Base-by-base conservation (phyloP, 2,888 invertebrate genomes). In the Zhuqinia jingwanae region DNA sequence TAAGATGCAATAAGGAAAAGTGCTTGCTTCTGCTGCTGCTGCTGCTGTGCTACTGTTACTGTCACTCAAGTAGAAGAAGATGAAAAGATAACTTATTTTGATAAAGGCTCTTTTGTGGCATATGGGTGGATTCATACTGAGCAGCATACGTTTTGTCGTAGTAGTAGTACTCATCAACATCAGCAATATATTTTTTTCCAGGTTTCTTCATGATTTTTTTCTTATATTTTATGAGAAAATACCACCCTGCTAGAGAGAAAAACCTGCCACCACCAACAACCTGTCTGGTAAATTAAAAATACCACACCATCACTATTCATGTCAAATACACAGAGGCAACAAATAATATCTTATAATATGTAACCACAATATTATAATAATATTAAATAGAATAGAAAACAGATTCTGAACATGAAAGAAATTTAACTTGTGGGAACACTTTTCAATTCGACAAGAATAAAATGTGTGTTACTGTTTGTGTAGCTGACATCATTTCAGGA, bases 211-310 rank as follows among this genome's bases (percentile, higher is more conserved):
- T n/a, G n/a, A n/a, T n/a, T n/a, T n/a, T n/a, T 63, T 63, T 82
- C 75, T 53, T 36, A 36, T 36, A 36, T 36, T n/a, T n/a, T 50
- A 27, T 53, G 42, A 27, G 42, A 17, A 73, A 73, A 70, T 73
- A 47, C 75, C 82, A 75, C 63, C 63, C 45, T 76, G 20, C 1
- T 63, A 25, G 27, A n/a, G n/a, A n/a, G n/a, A 63, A 78, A 15
- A 47, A 27, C 20, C 65, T 60, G 36, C 36, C 8, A 36, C 36
- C 8, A 36, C 36, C 8, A 36, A 13, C 22, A 58, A 58, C 56
- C 56, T 76, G 56, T 42, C 76, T 58, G 76, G 58, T 76, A 76
- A 76, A 76, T 76, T 76, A 76, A 76, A 76, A 76, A 76, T 53
- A 13, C 20, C 42, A 45, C 45, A 13, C 5, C 47, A 8, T 45